Base-by-base conservation (phyloP, 2,888 invertebrate genomes). In the Drosophila greeni region DNA sequence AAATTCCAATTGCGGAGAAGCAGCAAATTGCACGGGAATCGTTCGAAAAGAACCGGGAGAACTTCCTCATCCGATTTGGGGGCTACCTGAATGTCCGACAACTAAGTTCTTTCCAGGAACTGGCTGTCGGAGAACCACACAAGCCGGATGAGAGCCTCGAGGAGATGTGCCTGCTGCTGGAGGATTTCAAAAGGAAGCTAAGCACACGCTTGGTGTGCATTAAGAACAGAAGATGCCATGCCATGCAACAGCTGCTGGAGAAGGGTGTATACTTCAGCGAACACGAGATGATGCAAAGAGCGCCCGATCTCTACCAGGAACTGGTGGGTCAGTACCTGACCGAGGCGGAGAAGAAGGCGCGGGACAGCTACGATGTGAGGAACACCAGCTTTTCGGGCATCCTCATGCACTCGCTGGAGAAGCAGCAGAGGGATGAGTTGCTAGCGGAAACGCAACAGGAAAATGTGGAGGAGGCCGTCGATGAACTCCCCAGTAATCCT, bases 271-370 rank as follows among this genome's bases (percentile, higher is more conserved):
- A 97, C 88, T 98, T 98, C 84, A 94, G 94, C 86, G 97, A 98
- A 87, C 92, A 92, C 66, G 95, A 96, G 90, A 98, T 98, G 98
- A 95, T 96, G 92, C 93, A 92, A 74, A 90, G 98, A 65, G 95
- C 97, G 87, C 98, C 98, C 1, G 90, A 95, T 54, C 89, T 98
- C 0, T 98, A 96, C 89, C 95, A 98, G 72, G 95, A 97, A 82
- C 90, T 98, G 74, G 91, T 98, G 42, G 98, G 97, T 0, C 94
- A 94, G 82, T 97, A 94, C 87, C 88, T 97, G 72, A 93, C 94
- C 3, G 92, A 94, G 60, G 92, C 93, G 31, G 96, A 97, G 86
- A 92, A 92, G 64, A 90, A 91, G 69, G 90, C 90, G 53, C 89
- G 94, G 16, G 94, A 93, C 87, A 89, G 90, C 59, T 90, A 91